Percentiles rank a stretch among this genome's conserved stretches.
Conservation (phyloP, 2,888 invertebrate species). For the Anorthoa munda region DNA sequence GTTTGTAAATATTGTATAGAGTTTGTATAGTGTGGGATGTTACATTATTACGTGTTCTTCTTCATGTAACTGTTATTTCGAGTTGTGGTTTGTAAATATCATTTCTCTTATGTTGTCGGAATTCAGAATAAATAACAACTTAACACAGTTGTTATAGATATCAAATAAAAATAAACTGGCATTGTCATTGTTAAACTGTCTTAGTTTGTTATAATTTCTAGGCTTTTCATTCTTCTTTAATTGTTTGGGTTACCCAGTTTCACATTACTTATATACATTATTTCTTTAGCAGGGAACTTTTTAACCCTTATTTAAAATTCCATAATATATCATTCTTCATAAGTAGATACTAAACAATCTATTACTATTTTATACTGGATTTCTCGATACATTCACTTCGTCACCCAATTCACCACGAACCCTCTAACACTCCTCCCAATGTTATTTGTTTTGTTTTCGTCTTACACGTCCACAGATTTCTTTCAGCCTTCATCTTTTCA, state of each 20-base stretch:
- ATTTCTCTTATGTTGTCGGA: too few relatives aligned
- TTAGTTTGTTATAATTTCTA: neutral
- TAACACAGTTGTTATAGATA: neutral
- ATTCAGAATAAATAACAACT: neutral
- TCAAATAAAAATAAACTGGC: neutral
- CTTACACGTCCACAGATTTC: neutral
- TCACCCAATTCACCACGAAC: neutral
- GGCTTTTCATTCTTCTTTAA: neutral
- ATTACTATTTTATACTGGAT: neutral
- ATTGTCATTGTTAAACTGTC: neutral
- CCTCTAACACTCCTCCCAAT: neutral
- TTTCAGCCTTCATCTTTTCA: too few relatives aligned
- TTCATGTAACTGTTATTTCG: too few relatives aligned
- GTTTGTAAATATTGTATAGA: too few relatives aligned
- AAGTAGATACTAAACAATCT: neutral
- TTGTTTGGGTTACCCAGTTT: neutral
- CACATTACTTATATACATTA: neutral
- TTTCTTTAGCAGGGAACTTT: neutral
- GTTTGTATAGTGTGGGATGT: too few relatives aligned
- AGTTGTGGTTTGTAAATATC: too few relatives aligned
- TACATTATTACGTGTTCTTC: too few relatives aligned
- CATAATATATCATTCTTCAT: neutral
- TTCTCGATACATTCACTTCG: neutral
- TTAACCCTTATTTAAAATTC: neutral
- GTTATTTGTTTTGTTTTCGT: neutral